These are phyloP conservation scores for Agriopis leucophaearia DNA, from an alignment of 2,888 invertebrate species.

Conservation along the genomic window DNA sequence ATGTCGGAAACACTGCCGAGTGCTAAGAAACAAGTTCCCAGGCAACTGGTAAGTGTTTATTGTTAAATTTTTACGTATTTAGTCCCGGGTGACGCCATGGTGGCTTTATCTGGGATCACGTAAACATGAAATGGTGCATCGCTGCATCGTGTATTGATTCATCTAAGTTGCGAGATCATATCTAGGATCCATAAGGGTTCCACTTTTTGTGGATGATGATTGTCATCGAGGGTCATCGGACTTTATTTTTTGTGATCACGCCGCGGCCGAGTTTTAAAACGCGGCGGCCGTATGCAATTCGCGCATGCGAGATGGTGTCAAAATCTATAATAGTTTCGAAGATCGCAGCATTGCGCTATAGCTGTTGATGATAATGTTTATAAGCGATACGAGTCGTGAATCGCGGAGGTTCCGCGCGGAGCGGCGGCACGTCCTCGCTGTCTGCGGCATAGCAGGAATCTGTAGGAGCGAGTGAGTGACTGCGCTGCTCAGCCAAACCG, in stretches of 20 bases:
- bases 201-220: constrained; percentile 59
- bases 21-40: constrained; percentile 86
- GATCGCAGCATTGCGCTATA: constrained; percentile 73
- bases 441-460: constrained; percentile 70
- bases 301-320: constrained; percentile 86
- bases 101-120: constrained; percentile 88
- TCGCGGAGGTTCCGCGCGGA: constrained; percentile 56
- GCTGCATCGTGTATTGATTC: constrained; percentile 86
- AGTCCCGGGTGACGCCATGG: constrained; percentile 88
- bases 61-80: constrained; percentile 84
- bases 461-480: constrained; percentile 51
- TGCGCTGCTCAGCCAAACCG: constrained; percentile 45
- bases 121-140: constrained; percentile 88
- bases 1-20: constrained; percentile 88
- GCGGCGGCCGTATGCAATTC: constrained; percentile 84
- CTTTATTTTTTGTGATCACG: constrained; percentile 79
- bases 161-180: constrained; percentile 67
- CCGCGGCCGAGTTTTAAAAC: constrained; percentile 82
- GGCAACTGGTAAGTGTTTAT: constrained; percentile 88
- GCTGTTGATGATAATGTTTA: constrained; percentile 56
- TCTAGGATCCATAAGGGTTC: constrained; percentile 52
- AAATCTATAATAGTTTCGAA: constrained; percentile 83
- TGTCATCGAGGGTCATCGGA: constrained; percentile 74
- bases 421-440: constrained; percentile 60
- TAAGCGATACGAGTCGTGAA: constrained; percentile 61